Evolutionary conservation across 2,888 invertebrate species (phyloP).

Genomic region (Syritta pipiens): DNA sequence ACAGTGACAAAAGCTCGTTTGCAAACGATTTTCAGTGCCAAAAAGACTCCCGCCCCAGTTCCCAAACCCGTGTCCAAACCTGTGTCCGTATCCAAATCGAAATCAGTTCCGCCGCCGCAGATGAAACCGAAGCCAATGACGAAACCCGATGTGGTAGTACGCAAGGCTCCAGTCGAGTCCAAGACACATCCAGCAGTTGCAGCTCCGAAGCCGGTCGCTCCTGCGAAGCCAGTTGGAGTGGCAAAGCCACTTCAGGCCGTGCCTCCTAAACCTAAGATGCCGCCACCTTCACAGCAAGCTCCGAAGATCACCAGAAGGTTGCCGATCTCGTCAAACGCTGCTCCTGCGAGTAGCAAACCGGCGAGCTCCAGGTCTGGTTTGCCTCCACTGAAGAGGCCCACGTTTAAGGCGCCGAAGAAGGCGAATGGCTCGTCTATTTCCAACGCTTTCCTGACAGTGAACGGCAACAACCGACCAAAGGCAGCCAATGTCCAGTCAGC

Average conservation of each 20-base stretch:
- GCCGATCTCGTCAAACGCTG: background rate
- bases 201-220: background rate
- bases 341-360: background rate
- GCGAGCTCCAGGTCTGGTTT: constrained; percentile 6
- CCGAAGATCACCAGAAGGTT: background rate
- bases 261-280: background rate
- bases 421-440: constrained; percentile 9
- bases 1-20: background rate
- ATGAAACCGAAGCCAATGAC: background rate
- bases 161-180: background rate
- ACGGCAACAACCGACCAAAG: background rate
- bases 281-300: background rate
- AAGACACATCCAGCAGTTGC: background rate
- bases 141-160: background rate
- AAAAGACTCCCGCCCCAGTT: background rate
- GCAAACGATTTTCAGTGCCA: background rate
- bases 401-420: constrained; percentile 67
- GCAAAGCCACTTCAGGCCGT: too few relatives aligned
- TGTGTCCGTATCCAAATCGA: too few relatives aligned
- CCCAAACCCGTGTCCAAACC: too few relatives aligned
- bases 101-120: too few relatives aligned
- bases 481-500: background rate
- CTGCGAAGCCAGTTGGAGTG: background rate
- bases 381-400: constrained; percentile 42
- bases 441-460: background rate